Evolutionary conservation across 53 echinoderm and acorn worm species (phyloP).

Genomic region (Arbacia lixula): DNA sequence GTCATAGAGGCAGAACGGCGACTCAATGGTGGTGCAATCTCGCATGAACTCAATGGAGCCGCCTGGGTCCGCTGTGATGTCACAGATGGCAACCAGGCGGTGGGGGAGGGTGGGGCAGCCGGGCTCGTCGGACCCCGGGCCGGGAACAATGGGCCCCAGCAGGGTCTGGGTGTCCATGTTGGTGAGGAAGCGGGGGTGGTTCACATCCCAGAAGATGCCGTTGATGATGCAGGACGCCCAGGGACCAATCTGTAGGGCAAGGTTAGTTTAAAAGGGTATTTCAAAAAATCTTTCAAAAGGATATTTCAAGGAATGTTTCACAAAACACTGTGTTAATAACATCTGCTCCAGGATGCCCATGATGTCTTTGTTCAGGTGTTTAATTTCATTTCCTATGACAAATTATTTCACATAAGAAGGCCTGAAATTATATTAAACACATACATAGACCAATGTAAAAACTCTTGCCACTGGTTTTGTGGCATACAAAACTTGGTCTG

Average conservation of each 20-base stretch:
- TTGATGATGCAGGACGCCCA: constrained; percentile 97
- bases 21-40: constrained; percentile 93
- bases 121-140: constrained; percentile 61
- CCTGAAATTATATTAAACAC: no score
- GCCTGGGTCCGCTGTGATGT: constrained; percentile 98
- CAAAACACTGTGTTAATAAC: no score
- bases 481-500: no score
- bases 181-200: constrained; percentile 91
- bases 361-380: no score
- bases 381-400: no score
- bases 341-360: no score
- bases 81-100: constrained; percentile 94
- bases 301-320: no score
- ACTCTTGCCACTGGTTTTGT: no score
- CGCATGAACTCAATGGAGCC: constrained; percentile 97
- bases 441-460: no score
- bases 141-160: constrained; percentile 72
- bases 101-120: constrained; percentile 96
- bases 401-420: no score
- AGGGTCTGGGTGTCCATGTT: constrained; percentile 97
- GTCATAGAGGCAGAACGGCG: constrained; percentile 87
- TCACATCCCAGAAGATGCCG: constrained; percentile 95
- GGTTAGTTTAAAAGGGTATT: no score
- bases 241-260: constrained; percentile 89
- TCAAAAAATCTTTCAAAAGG: no score